Conservation (phyloP, 2,888 invertebrate species). For the Nipponacmea schrenckii region DNA sequence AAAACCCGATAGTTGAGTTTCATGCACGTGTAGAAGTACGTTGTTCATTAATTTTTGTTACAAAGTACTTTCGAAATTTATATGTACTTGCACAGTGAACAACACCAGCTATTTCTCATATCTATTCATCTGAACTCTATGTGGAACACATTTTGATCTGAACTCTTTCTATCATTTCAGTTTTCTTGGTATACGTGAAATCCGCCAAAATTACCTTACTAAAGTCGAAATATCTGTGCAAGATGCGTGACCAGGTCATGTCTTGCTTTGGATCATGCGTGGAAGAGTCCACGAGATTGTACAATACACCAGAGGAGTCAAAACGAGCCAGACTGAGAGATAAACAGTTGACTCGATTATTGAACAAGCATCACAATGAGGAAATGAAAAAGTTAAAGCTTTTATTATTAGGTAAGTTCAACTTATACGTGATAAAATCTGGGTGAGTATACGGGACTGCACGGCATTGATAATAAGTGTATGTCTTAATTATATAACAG, state of each 20-base stretch:
- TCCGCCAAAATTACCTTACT: neutral
- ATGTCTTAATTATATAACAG: no score
- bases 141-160: no score
- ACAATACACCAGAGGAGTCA: conserved; percentile 42
- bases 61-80: no score
- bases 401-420: conserved; percentile 46
- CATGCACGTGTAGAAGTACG: no score
- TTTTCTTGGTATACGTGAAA: neutral
- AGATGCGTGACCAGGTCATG: conserved; percentile 47
- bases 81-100: no score
- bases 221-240: neutral
- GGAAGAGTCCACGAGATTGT: conserved; percentile 31
- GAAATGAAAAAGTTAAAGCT: conserved; percentile 51
- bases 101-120: no score
- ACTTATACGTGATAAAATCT: no score
- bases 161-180: neutral
- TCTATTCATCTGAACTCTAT: no score
- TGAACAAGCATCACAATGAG: conserved; percentile 49
- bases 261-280: conserved; percentile 46
- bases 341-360: conserved; percentile 43
- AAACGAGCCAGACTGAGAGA: conserved; percentile 43
- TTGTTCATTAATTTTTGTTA: no score
- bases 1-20: no score
- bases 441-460: no score
- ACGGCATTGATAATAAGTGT: no score